Evolutionary conservation across 2,888 invertebrate genomes (phyloP), one percentile per base, ranked within the genome.

Genomic region (Uloborus plumipes): DNA sequence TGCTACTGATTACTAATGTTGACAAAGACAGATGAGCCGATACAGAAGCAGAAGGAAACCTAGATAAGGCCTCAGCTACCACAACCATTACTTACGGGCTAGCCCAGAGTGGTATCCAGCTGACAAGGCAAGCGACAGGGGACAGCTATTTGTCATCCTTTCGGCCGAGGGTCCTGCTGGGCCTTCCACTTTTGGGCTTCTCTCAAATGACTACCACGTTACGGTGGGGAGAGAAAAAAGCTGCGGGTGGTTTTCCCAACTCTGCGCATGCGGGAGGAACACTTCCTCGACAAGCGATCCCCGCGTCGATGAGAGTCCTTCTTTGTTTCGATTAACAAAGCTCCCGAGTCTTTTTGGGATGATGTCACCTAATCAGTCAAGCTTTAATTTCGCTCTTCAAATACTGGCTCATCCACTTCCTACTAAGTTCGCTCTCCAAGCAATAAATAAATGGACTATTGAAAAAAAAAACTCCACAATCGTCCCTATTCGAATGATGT

Each of bases 101-200:
- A 64, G 58, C 58, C 66, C 72, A 22, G 65, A 72, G 75, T 59
- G 65, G 75, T 75, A 67, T 59, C 75, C 67, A 67, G 67, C 79
- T 79, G 79, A 79, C 77, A 77, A 70, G 70, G 65, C 74, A 18
- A 59, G 70, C 58, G 70, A 70, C 73, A 76, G 69, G 66, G 69
- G 76, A 79, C 72, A 73, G 72, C 79, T 72, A 79, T 79, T 73
- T 72, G 72, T 79, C 79, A 79, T 79, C 66, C 72, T 55, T 55
- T 66, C 39, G 31, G 62, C 50, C 64, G 53, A 22, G 51, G 64
- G 18, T 39, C 75, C 75, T 47, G 75, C 70, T 64, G 65, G 16
- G 69, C 69, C 69, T 65, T 69, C 76, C 69, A 69, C 69, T 76
- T 69, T 69, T 62, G 69, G 69, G 67, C 61, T 67, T 49, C 66